phyloP scores from a whole-genome alignment of 1,140 invertebrate genomes.

The Orius insidiosus region DNA sequence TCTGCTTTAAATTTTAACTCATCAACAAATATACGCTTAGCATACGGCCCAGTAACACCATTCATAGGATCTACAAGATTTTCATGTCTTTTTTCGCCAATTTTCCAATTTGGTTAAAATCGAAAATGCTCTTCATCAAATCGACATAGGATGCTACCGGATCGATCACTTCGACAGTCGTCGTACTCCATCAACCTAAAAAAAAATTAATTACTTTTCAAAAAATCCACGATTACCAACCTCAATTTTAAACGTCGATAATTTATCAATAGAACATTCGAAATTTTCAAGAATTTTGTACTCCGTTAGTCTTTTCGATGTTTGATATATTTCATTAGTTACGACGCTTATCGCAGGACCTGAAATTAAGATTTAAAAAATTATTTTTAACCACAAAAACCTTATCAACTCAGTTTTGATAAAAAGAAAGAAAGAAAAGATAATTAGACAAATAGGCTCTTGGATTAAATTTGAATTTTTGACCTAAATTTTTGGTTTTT shows the following conservation, averaged over 20 bases:
- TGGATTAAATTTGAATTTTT: too few relatives aligned
- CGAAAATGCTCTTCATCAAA: constrained; percentile 95
- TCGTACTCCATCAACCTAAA: constrained; percentile 49
- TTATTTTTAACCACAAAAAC: neutral
- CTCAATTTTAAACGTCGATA: constrained; percentile 39
- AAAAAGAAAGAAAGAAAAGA: neutral
- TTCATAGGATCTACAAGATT: constrained; percentile 81
- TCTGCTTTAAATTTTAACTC: constrained; percentile 58
- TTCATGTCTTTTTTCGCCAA: constrained; percentile 49
- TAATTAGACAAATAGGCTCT: neutral
- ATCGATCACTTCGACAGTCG: constrained; percentile 83
- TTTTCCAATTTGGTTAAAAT: constrained; percentile 40
- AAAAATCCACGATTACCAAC: too few relatives aligned
- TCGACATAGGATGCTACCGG: constrained; percentile 76
- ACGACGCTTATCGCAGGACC: constrained; percentile 80
- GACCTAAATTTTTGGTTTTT: too few relatives aligned
- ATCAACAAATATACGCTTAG: constrained; percentile 70
- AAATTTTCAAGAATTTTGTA: constrained; percentile 69
- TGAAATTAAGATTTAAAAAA: constrained; percentile 19
- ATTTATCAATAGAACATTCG: constrained; percentile 52
- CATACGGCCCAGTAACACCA: constrained; percentile 96
- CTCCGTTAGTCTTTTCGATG: constrained; percentile 57
- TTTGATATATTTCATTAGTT: constrained; percentile 75
- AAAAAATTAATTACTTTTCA: constrained; percentile 23
- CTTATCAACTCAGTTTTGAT: neutral